Percentiles rank a stretch among this genome's conserved stretches.
Evolutionary conservation across 2,113 vertebrate genomes (phyloP).

Genomic region (Tragelaphus scriptus): DNA sequence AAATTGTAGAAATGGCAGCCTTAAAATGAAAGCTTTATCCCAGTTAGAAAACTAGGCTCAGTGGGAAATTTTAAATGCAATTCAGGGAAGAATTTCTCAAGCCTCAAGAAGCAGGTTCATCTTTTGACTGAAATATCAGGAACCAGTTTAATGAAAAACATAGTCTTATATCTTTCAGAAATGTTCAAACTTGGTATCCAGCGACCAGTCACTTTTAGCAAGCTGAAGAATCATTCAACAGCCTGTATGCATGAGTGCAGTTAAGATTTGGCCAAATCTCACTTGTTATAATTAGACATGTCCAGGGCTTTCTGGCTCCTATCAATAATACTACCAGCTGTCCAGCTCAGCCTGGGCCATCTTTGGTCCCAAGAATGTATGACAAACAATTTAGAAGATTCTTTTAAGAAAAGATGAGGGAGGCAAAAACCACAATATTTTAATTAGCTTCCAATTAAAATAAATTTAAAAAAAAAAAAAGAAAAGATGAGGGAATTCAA

Average conservation of each 20-base stretch:
- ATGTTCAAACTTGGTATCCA: not conserved
- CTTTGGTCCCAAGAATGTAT: not conserved
- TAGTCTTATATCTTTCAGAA: not conserved
- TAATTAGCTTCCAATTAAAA: not conserved
- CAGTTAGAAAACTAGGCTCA: conserved; percentile 9
- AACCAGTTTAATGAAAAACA: not conserved
- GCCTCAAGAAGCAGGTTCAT: not conserved
- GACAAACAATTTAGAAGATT: not conserved
- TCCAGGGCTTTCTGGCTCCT: not conserved
- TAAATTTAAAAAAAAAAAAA: not conserved
- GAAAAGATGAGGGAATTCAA: conserved; percentile 7
- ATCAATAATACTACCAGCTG: not conserved
- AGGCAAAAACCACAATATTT: not conserved
- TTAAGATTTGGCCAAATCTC: not conserved
- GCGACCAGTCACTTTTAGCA: not conserved
- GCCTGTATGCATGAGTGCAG: not conserved
- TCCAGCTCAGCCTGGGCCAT: not conserved
- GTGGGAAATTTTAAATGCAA: not conserved
- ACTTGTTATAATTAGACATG: not conserved
- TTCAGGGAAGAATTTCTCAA: conserved; percentile 2
- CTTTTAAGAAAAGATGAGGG: conserved; percentile 6
- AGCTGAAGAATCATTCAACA: not conserved
- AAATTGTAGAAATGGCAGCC: not conserved
- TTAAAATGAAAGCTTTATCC: conserved; percentile 12
- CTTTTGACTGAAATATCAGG: not conserved